Evolutionary conservation across 1,140 invertebrate genomes (phyloP).

Genomic region (Leptopilina boulardi): DNA sequence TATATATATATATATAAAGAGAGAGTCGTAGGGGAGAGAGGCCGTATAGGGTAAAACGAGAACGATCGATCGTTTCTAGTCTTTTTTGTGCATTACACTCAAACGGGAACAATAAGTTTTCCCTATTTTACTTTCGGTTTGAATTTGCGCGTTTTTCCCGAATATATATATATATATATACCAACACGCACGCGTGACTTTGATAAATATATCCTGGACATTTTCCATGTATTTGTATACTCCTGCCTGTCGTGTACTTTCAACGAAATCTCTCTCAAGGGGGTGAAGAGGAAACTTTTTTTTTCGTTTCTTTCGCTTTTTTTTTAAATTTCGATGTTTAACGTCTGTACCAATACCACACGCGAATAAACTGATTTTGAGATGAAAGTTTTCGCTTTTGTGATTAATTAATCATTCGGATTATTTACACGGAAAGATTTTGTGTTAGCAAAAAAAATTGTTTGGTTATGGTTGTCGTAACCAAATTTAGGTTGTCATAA

Average conservation of each 20-base stretch:
- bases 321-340: neutral
- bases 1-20: no score
- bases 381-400: no score
- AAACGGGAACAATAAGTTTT: constrained; percentile 32
- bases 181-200: neutral
- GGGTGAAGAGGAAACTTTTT: neutral
- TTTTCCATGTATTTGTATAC: neutral
- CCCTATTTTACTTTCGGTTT: neutral
- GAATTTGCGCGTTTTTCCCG: constrained; percentile 3
- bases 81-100: constrained; percentile 36
- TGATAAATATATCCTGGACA: constrained; percentile 26
- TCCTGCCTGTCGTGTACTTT: constrained; percentile 9
- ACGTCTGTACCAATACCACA: neutral
- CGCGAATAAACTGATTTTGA: no score
- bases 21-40: neutral
- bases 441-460: no score
- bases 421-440: no score
- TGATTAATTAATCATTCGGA: no score
- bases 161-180: neutral
- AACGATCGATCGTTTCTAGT: constrained; percentile 51
- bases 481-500: no score
- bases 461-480: no score
- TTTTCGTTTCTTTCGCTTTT: neutral
- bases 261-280: constrained; percentile 13
- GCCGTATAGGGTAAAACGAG: constrained; percentile 45